Percentiles rank a stretch among this genome's conserved stretches.
These are phyloP conservation scores for Mormyrus hasselquistii DNA, from an alignment of 2,797 vertebrate species.

Conservation along the genomic window DNA sequence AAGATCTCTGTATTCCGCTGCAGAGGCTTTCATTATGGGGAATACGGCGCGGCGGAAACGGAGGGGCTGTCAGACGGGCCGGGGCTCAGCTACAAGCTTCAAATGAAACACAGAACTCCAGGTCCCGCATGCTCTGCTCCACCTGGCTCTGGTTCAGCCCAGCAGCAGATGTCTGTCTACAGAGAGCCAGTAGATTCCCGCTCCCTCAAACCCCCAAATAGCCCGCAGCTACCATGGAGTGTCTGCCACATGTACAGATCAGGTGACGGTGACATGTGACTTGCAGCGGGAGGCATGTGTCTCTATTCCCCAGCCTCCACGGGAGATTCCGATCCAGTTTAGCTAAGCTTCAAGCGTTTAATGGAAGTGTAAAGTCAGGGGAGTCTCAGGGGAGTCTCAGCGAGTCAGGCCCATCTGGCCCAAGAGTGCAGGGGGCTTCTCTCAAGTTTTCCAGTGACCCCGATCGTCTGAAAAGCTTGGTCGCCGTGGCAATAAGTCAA, in stretches of 20 bases:
- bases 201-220: neutral
- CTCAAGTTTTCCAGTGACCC: constrained; percentile 32
- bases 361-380: neutral
- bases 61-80: neutral
- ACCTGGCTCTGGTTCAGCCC: neutral
- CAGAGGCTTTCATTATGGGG: neutral
- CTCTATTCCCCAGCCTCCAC: neutral
- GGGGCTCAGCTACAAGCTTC: neutral
- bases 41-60: neutral
- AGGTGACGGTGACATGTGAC: neutral
- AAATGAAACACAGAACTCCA: neutral
- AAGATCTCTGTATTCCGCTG: neutral
- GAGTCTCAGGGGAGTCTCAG: neutral
- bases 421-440: constrained; percentile 39
- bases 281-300: neutral
- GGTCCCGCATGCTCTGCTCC: neutral
- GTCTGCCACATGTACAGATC: neutral
- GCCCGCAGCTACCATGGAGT: neutral
- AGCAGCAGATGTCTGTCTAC: neutral
- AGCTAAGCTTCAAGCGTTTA: neutral
- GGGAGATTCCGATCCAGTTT: neutral
- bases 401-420: constrained; percentile 29
- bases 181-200: neutral
- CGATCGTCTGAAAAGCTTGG: neutral
- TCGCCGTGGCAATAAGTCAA: neutral